These are phyloP conservation scores for Tinea trinotella DNA, from an alignment of 2,888 invertebrate species.

Conservation along the genomic window DNA sequence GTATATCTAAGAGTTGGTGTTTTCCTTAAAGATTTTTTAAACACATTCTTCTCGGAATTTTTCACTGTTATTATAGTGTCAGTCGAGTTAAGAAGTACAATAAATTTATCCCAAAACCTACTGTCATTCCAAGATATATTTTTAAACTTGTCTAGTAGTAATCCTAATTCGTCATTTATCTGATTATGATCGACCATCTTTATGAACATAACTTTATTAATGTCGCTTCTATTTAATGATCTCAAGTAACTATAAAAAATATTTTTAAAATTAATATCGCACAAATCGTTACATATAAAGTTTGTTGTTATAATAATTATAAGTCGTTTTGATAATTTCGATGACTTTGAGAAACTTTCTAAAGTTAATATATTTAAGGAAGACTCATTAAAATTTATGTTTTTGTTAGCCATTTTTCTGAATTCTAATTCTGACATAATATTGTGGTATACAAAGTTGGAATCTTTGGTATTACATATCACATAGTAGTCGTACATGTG, in stretches of 20 bases:
- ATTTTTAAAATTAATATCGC: constrained; percentile 64
- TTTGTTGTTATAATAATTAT: constrained; percentile 75
- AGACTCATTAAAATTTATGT: constrained; percentile 77
- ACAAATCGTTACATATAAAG: constrained; percentile 60
- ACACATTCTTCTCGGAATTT: constrained; percentile 58
- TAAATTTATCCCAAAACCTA: constrained; percentile 88
- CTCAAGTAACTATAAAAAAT: constrained; percentile 65
- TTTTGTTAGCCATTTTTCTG: constrained; percentile 80
- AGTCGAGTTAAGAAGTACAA: constrained; percentile 82
- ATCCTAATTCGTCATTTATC: constrained; percentile 60
- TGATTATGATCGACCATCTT: constrained; percentile 62
- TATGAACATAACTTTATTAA: constrained; percentile 62
- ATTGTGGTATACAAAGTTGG: constrained; percentile 76
- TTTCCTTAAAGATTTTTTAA: constrained; percentile 65
- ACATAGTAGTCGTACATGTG: constrained; percentile 90
- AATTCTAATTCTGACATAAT: constrained; percentile 81
- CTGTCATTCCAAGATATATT: constrained; percentile 83
- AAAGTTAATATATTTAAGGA: constrained; percentile 74
- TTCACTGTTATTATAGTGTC: constrained; percentile 67
- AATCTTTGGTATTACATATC: constrained; percentile 88
- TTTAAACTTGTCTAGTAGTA: constrained; percentile 70
- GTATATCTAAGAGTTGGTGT: constrained; percentile 67
- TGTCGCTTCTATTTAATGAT: constrained; percentile 57
- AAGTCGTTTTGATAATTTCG: constrained; percentile 64
- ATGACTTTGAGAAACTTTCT: constrained; percentile 62